These are phyloP conservation scores for Lasioglossum baleicum DNA, from an alignment of 1,140 invertebrate genomes.

Conservation along the genomic window DNA sequence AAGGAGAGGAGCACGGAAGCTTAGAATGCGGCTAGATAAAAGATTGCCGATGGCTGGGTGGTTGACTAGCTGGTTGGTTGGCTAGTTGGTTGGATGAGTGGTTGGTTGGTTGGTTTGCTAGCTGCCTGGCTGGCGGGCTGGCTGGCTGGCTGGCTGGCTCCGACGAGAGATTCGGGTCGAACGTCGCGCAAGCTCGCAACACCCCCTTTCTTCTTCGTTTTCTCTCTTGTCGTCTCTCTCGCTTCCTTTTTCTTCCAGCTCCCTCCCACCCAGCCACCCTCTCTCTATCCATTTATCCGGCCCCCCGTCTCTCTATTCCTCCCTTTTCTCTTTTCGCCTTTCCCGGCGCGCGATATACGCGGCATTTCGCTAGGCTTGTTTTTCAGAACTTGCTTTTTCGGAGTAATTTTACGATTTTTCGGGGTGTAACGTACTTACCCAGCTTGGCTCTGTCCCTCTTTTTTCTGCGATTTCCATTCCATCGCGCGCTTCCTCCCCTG, in stretches of 20 bases:
- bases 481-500: no score
- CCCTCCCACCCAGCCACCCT: not conserved
- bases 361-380: not conserved
- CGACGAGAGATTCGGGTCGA: conserved; percentile 71
- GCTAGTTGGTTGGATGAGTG: conserved; percentile 51
- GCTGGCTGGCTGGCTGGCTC: conserved; percentile 33
- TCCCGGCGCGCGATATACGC: not conserved
- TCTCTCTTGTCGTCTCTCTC: conserved; percentile 35
- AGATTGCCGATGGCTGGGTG: conserved; percentile 22
- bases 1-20: conserved; percentile 57
- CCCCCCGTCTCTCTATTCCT: not conserved
- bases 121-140: conserved; percentile 15
- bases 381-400: not conserved
- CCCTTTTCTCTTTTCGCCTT: not conserved
- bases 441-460: no score
- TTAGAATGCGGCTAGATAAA: conserved; percentile 16
- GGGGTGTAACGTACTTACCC: no score
- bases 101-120: conserved; percentile 53
- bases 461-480: no score
- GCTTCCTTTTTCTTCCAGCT: conserved; percentile 2
- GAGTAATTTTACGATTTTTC: not conserved
- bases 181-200: conserved; percentile 76
- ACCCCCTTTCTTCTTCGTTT: conserved; percentile 58
- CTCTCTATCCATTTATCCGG: no score
- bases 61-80: conserved; percentile 28